These are phyloP conservation scores for Dysdera silvatica DNA, from an alignment of 1,140 invertebrate genomes.

Conservation along the genomic window DNA sequence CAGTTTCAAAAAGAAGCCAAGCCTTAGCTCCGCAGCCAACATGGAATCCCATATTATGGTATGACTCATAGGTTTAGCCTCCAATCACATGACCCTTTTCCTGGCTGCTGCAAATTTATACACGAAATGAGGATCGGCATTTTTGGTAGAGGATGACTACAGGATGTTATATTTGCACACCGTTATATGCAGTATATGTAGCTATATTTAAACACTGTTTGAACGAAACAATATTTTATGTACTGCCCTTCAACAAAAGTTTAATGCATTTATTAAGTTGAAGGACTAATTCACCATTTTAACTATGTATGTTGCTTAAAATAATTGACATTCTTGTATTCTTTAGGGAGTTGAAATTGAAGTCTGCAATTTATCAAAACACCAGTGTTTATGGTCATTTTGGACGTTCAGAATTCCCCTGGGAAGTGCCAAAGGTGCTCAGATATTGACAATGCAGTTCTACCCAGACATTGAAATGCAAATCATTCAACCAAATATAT, in stretches of 20 bases:
- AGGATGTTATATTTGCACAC: background rate
- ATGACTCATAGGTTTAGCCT: too few relatives aligned
- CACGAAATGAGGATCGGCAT: too few relatives aligned
- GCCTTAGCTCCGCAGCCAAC: too few relatives aligned
- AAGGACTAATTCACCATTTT: background rate
- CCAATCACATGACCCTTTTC: too few relatives aligned
- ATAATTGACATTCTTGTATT: constrained; percentile 17
- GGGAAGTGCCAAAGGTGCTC: too few relatives aligned
- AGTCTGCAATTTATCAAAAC: constrained; percentile 92
- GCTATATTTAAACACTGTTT: background rate
- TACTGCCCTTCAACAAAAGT: background rate
- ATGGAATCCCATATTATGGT: too few relatives aligned
- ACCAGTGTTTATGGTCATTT: constrained; percentile 98
- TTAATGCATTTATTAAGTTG: background rate
- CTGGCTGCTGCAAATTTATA: too few relatives aligned
- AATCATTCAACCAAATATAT: too few relatives aligned
- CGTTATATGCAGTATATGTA: background rate
- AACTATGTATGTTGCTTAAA: background rate
- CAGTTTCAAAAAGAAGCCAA: too few relatives aligned
- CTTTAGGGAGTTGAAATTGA: constrained; percentile 82
- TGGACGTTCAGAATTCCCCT: constrained; percentile 88
- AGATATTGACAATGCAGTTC: too few relatives aligned
- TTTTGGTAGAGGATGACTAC: too few relatives aligned
- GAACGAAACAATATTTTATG: background rate
- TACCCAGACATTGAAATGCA: too few relatives aligned